Conservation (phyloP, 2,888 invertebrate species). For the Thysanoteuthis rhombus region DNA sequence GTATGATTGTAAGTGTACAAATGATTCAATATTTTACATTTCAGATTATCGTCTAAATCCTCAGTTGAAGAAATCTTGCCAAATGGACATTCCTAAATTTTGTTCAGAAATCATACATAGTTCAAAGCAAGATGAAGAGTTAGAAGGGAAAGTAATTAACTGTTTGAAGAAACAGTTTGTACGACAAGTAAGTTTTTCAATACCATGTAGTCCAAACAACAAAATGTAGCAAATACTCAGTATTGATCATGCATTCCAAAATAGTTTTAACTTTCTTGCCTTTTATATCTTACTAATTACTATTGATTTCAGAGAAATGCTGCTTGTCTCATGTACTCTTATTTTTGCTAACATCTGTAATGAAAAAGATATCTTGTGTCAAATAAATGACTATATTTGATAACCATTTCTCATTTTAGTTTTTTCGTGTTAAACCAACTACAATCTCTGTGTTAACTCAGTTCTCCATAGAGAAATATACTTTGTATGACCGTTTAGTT, state of each 20-base stretch:
- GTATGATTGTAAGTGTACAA: too few relatives aligned
- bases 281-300: too few relatives aligned
- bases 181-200: constrained; percentile 43
- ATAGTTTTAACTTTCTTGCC: too few relatives aligned
- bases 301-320: too few relatives aligned
- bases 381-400: not conserved
- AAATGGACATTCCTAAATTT: constrained; percentile 81
- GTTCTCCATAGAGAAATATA: too few relatives aligned
- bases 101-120: constrained; percentile 67
- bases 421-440: not conserved
- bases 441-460: too few relatives aligned
- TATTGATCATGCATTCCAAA: too few relatives aligned
- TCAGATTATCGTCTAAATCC: constrained; percentile 88
- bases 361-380: not conserved
- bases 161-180: constrained; percentile 77
- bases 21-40: not conserved
- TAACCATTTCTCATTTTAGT: not conserved
- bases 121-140: constrained; percentile 68
- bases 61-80: constrained; percentile 82
- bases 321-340: too few relatives aligned
- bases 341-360: not conserved
- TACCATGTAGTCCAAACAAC: too few relatives aligned
- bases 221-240: too few relatives aligned
- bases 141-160: constrained; percentile 84
- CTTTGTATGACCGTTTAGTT: too few relatives aligned